Evolutionary conservation across 2,888 invertebrate genomes (phyloP).

Genomic region (Drosophila kanekoi): DNA sequence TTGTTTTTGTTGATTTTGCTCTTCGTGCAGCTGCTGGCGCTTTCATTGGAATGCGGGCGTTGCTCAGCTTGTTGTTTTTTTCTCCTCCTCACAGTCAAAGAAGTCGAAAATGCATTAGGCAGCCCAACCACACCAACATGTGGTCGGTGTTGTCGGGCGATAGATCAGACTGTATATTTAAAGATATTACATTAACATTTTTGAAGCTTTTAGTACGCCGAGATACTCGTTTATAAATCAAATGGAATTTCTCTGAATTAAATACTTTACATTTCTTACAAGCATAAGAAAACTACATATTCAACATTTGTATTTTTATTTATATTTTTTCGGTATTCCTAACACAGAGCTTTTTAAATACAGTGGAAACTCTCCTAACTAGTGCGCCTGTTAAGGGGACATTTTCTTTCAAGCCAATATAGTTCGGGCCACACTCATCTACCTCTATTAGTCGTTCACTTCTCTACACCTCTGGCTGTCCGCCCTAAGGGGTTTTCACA

Average conservation of each 20-base stretch:
- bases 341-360: too few relatives aligned
- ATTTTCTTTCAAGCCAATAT: too few relatives aligned
- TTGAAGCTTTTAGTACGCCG: constrained; percentile 44
- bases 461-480: too few relatives aligned
- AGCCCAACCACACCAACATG: constrained; percentile 56
- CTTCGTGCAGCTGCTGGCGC: constrained; percentile 73
- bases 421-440: too few relatives aligned
- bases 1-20: constrained; percentile 40
- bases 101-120: constrained; percentile 66
- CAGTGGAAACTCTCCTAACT: too few relatives aligned
- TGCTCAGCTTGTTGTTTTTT: constrained; percentile 56
- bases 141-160: constrained; percentile 44
- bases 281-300: constrained; percentile 6
- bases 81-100: constrained; percentile 12
- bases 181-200: constrained; percentile 73
- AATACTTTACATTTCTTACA: constrained; percentile 52
- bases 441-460: too few relatives aligned
- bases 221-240: constrained; percentile 61
- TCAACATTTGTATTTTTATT: not conserved
- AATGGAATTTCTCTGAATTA: constrained; percentile 48
- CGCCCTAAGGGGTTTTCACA: too few relatives aligned
- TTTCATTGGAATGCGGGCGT: constrained; percentile 77
- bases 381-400: too few relatives aligned
- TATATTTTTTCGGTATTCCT: too few relatives aligned
- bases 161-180: constrained; percentile 51